phyloP scores from a whole-genome alignment of 2,888 invertebrate species.

The Synanthedon andrenaeformis region DNA sequence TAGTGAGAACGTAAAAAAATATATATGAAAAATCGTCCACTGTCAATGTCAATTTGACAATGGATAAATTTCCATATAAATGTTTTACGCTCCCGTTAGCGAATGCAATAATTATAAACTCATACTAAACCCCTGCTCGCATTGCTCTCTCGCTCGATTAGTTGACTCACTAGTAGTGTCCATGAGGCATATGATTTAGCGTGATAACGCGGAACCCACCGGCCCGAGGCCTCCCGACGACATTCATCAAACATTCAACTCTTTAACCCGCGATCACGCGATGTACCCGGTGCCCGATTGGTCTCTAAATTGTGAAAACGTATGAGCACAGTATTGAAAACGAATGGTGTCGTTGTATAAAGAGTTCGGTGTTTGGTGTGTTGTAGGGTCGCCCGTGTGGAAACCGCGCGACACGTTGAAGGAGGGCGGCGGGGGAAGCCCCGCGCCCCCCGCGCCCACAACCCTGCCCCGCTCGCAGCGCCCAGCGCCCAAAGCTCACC shows the following conservation, averaged over 20 bases:
- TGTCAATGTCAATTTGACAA: too few species aligned
- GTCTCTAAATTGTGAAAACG: neutral
- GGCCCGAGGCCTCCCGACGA: conserved; percentile 34
- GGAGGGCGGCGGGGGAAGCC: conserved; percentile 52
- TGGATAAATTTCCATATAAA: too few species aligned
- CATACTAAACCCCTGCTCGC: too few species aligned
- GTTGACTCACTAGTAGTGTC: too few species aligned
- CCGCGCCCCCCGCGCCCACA: conserved; percentile 41
- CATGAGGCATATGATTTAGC: too few species aligned
- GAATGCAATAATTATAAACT: too few species aligned
- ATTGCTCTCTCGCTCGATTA: too few species aligned
- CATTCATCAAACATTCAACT: conserved; percentile 73
- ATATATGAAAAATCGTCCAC: too few species aligned
- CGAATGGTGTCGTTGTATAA: conserved; percentile 19
- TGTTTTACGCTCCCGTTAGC: too few species aligned
- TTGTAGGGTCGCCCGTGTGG: conserved; percentile 98
- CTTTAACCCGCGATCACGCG: conserved; percentile 42
- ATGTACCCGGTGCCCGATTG: neutral
- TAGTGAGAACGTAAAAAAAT: too few species aligned
- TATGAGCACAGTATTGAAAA: neutral
- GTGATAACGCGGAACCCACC: conserved; percentile 1
- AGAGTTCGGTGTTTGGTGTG: conserved; percentile 74
- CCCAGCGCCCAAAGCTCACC: conserved; percentile 53
- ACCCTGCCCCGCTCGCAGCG: conserved; percentile 61
- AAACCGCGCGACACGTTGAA: conserved; percentile 91